A percentile compares a stretch with the other conserved stretches of the same genome.
phyloP scores from a whole-genome alignment of 1,140 invertebrate genomes.

The Scaptomyza graminum region DNA sequence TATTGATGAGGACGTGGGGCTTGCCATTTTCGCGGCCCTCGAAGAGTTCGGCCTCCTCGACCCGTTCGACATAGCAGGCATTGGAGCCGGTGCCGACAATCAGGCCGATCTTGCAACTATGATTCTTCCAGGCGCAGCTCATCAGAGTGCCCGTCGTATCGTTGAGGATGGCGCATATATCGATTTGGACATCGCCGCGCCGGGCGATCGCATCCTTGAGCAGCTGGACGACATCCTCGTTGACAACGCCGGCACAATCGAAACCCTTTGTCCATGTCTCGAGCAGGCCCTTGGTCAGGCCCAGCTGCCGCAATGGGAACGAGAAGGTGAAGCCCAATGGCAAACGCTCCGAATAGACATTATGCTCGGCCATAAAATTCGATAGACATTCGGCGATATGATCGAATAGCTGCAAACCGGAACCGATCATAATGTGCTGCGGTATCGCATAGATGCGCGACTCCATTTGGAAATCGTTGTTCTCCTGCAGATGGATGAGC shows the following conservation, averaged over 20 bases:
- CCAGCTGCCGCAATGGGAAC: constrained; percentile 96
- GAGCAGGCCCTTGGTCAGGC: constrained; percentile 95
- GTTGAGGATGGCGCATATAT: constrained; percentile 98
- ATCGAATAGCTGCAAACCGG: constrained; percentile 96
- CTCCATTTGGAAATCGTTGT: constrained; percentile 95
- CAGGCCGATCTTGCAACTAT: constrained; percentile 95
- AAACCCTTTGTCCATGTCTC: constrained; percentile 99
- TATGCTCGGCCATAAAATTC: constrained; percentile 95
- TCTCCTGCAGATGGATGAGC: constrained; percentile 93
- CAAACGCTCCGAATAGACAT: constrained; percentile 90
- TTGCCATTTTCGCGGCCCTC: constrained; percentile 85
- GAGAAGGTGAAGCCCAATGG: constrained; percentile 99
- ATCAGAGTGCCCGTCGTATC: constrained; percentile 99
- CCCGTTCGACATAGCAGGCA: constrained; percentile 98
- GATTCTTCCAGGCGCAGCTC: constrained; percentile 99
- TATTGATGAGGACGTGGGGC: constrained; percentile 94
- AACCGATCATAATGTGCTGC: constrained; percentile 96
- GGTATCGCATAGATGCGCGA: constrained; percentile 99
- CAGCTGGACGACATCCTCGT: constrained; percentile 94
- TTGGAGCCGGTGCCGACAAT: constrained; percentile 98
- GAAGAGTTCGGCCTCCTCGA: constrained; percentile 89
- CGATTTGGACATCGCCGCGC: constrained; percentile 95
- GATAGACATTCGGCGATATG: constrained; percentile 99
- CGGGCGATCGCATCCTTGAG: constrained; percentile 93
- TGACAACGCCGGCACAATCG: constrained; percentile 95